Base-by-base conservation (phyloP, 2,113 vertebrate genomes). In the Seriola quinqueradiata region DNA sequence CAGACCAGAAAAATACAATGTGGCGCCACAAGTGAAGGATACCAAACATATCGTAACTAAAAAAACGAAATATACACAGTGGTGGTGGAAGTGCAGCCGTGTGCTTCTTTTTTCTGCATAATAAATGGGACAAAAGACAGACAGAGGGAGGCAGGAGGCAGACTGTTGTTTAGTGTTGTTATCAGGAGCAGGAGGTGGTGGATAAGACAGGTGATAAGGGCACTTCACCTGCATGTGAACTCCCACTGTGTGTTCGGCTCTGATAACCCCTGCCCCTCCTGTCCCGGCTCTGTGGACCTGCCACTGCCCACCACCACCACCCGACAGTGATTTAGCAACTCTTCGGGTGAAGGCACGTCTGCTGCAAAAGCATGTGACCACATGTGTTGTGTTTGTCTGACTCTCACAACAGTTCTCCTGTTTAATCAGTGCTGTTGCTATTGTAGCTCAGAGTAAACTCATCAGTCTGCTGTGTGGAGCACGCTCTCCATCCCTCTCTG, bases 191-290 rank as follows among this genome's bases (percentile, higher is more conserved):
- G 46, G 28, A 42, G 74, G 34, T 54, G 73, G 61, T 32, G 12
- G 85, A 77, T 87, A 86, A 76, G 12, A 40, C 44, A 79, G 66
- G 25, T 83, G 85, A 84, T 85, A 75, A 71, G 32, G 38, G 5
- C 38, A 42, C 77, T 85, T 91, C 86, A 92, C 87, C 89, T 91
- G 86, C 70, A 67, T 75, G 72, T 93, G 92, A 93, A 88, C 94
- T 85, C 84, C 54, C 57, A 44, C 50, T 84, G 89, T 89, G 83
- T 86, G 84, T 54, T 83, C 32, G 77, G 69, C 70, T 63, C 78
- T 70, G 89, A 87, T 92, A 87, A 88, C 86, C 86, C 82, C 10
- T 63, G 28, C 32, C 38, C 65, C 36, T 36, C 3, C 40, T 67
- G 46, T 32, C 44, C 34, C 13, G 32, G 19, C 13, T 57, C 73